Base-by-base conservation (phyloP, 2,113 vertebrate species). In the Rhinopomastus cyanomelas region DNA sequence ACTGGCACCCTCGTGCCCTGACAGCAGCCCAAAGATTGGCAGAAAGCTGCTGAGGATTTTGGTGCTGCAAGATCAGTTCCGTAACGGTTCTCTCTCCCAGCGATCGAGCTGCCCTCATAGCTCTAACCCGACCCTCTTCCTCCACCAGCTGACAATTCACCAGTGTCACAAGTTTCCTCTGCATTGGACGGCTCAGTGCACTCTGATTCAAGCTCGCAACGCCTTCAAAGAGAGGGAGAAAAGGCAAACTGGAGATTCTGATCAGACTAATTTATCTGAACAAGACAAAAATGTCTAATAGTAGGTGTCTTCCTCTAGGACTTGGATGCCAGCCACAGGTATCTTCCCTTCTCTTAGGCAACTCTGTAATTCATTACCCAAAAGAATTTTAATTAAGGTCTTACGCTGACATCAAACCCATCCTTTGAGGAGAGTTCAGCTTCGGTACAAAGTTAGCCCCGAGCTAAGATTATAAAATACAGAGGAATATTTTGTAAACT, bases 71-170 rank as follows among this genome's bases (percentile, higher is more conserved):
- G 93, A 98, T 98, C 60, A 98, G 93, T 60, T 98, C 97, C 14
- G 97, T 98, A 62, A 98, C 97, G 3, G 97, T 98, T 94, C 97
- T 97, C 94, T 98, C 97, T 81, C 97, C 97, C 72, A 98, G 97
- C 0, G 98, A 99, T 12, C 99, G 98, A 71, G 98, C 98, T 30
- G 98, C 99, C 53, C 99, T 96, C 95, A 99, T 98, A 12, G 98
- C 98, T 88, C 98, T 97, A 61, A 99, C 97, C 11, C 98, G 98
- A 39, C 99, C 99, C 96, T 99, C 99, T 92, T 99, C 98, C 90
- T 99, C 99, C 86, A 99, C 98, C 96, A 99, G 97, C 93, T 99
- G 99, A 95, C 99, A 99, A 92, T 99, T 99, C 92, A 99, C 99
- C 94, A 99, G 95, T 1, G 98, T 99, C 96, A 99, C 98, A 92